Evolutionary conservation across 2,888 invertebrate genomes (phyloP), one percentile per base, ranked within the genome.

Genomic region (Melieria picta): DNA sequence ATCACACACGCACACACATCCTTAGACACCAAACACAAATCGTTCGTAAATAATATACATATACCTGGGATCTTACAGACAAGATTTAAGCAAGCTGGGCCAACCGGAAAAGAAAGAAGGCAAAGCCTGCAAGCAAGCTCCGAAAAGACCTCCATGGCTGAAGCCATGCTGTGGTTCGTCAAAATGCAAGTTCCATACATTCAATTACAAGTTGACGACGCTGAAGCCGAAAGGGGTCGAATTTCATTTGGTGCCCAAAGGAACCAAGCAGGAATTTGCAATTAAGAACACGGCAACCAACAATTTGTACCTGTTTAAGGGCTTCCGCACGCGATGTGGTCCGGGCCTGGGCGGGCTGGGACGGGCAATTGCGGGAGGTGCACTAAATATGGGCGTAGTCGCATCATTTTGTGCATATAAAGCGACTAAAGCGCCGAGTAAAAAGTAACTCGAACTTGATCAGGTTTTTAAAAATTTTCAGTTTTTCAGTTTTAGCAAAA

Each of bases 301-400:
- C 30, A 69, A 69, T 69, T 55, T 62, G 62, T 63, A 69, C n/a
- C 61, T 69, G 9, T 69, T 62, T 43, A 69, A 69, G 47, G 69
- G 69, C 7, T 56, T 69, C 11, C 61, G 47, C n/a, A 69, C 69
- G 30, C 62, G 57, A 13, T 69, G 69, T 48, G 69, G 69, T 62
- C 48, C 47, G 10, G 62, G 62, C n/a, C 48, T 69, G 63, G 56
- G 62, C 4, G 11, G 56, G 69, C 55, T 62, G 47, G 13, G 56
- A 62, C 69, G 62, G 45, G 69, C 69, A 5, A 5, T 62, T 11
- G 56, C 56, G 55, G 56, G 46, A 1, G 69, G 47, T 1, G 16
- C 62, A 0, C 62, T 69, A 4, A 69, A 62, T 55, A 16, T 63
- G 6, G 69, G 69, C 10, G 62, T 69, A 46, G 47, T 69, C 47